Conservation (phyloP, 2,113 vertebrate species). For the Odocoileus virginianus region DNA sequence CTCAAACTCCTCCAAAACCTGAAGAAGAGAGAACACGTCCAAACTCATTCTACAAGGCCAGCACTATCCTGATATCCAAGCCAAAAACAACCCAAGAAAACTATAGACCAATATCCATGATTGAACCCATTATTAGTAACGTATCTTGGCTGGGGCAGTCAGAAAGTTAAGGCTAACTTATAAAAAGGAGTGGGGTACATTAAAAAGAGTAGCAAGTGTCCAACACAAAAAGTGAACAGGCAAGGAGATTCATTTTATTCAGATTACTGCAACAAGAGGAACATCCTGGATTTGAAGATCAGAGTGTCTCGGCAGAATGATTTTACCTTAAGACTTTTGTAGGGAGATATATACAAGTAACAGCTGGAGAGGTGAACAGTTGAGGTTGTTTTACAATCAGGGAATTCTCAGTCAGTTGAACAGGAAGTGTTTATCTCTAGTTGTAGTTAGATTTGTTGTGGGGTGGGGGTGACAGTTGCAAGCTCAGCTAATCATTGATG, state of each 20-base stretch:
- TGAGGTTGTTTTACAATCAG: not conserved
- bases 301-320: not conserved
- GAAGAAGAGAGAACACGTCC: not conserved
- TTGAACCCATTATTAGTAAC: not conserved
- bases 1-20: not conserved
- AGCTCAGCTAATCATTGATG: not conserved
- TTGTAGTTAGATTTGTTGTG: not conserved
- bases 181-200: not conserved
- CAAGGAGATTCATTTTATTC: not conserved
- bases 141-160: accelerated
- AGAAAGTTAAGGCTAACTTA: not conserved
- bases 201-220: not conserved
- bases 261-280: not conserved
- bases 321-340: not conserved
- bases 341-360: not conserved
- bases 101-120: not conserved
- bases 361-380: not conserved
- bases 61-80: too few species aligned
- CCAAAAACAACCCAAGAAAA: not conserved
- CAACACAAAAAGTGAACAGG: not conserved
- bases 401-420: not conserved
- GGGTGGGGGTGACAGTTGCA: not conserved
- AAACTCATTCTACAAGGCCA: not conserved
- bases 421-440: not conserved
- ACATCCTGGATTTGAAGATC: not conserved